A percentile compares a stretch with the other conserved stretches of the same genome.
Conservation (phyloP, 2,888 invertebrate genomes). For the Labia minor region DNA sequence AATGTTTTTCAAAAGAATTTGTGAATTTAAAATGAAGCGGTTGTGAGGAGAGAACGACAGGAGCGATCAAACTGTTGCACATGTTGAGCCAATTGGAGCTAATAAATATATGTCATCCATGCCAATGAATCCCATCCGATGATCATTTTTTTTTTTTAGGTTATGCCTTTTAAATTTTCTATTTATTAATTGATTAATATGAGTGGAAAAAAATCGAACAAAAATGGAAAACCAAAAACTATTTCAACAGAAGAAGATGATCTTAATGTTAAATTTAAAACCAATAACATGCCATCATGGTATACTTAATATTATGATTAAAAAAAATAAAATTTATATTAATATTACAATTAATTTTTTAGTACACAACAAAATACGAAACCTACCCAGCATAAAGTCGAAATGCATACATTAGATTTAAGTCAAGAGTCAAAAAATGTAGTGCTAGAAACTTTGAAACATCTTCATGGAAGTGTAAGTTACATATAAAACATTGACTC, state of each 20-base stretch:
- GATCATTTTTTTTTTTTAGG: too few relatives aligned
- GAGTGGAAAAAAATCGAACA: background rate
- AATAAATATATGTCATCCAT: too few relatives aligned
- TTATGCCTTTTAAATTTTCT: background rate
- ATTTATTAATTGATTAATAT: background rate
- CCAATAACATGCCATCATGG: background rate
- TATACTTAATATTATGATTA: background rate
- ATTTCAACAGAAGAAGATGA: background rate
- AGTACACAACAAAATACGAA: background rate
- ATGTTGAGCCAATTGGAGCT: background rate
- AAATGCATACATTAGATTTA: conserved; percentile 60
- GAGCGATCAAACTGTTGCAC: too few relatives aligned
- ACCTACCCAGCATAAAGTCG: conserved; percentile 43
- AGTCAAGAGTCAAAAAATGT: conserved; percentile 58
- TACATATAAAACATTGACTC: background rate
- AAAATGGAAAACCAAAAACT: background rate
- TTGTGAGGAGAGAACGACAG: too few relatives aligned
- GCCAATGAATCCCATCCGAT: too few relatives aligned
- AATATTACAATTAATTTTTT: too few relatives aligned
- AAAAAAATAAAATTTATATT: too few relatives aligned
- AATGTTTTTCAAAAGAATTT: too few relatives aligned
- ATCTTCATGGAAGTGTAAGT: conserved; percentile 62
- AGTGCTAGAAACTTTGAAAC: conserved; percentile 60
- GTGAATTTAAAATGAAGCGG: too few relatives aligned
- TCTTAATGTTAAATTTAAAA: background rate